Conservation (phyloP, 1,140 invertebrate species). For the Drosophila sp. region DNA sequence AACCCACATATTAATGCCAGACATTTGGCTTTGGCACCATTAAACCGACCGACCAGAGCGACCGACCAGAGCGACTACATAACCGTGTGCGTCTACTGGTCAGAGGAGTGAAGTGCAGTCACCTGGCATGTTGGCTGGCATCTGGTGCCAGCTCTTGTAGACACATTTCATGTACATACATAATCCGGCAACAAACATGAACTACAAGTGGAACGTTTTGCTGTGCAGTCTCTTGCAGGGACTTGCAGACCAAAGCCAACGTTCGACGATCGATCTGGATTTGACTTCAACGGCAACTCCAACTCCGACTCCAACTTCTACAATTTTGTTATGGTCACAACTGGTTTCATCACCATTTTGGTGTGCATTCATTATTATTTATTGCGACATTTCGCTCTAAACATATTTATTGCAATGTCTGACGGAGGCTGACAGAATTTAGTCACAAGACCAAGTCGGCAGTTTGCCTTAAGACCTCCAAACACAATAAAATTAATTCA, state of each 20-base stretch:
- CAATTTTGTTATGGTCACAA: constrained; percentile 64
- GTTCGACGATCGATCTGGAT: constrained; percentile 58
- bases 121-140: constrained; percentile 1
- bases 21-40: constrained; percentile 17
- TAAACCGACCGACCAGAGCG: not conserved
- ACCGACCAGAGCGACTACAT: constrained; percentile 20
- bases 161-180: constrained; percentile 52
- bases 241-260: constrained; percentile 21
- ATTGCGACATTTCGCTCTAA: constrained; percentile 68
- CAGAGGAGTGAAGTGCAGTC: not conserved
- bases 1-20: constrained; percentile 29
- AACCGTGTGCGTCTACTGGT: constrained; percentile 7
- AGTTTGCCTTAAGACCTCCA: constrained; percentile 40
- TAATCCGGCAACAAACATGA: constrained; percentile 43
- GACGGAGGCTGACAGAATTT: constrained; percentile 39
- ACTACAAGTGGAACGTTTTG: constrained; percentile 55
- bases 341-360: constrained; percentile 72
- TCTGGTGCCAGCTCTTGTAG: constrained; percentile 22
- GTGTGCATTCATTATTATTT: constrained; percentile 75
- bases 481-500: constrained; percentile 38
- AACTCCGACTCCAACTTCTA: constrained; percentile 38
- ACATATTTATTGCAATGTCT: constrained; percentile 64
- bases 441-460: constrained; percentile 6
- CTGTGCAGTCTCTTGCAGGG: constrained; percentile 5
- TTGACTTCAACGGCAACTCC: not conserved